phyloP scores from a whole-genome alignment of 2,113 vertebrate species.

The Psophia crepitans region DNA sequence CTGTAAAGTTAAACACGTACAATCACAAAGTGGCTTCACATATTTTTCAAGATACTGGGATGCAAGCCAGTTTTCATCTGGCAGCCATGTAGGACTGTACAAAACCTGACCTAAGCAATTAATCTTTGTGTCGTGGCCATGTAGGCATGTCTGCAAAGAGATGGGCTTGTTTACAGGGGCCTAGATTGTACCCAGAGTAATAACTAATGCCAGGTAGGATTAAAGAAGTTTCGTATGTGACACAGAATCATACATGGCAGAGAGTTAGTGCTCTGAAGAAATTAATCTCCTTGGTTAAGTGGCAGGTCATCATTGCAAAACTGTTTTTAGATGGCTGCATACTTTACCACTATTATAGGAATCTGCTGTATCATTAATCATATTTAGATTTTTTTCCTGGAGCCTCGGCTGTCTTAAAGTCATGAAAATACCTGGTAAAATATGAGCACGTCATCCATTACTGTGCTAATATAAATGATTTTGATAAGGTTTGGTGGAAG shows the following conservation, averaged over 20 bases:
- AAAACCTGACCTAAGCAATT: not conserved
- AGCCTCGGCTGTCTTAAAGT: not conserved
- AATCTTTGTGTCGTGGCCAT: not conserved
- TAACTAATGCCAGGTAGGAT: not conserved
- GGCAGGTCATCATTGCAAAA: not conserved
- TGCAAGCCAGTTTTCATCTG: not conserved
- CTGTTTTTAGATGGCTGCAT: not conserved
- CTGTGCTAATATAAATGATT: constrained; percentile 33
- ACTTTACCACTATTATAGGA: not conserved
- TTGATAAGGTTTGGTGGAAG: constrained; percentile 31
- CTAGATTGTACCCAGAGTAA: not conserved
- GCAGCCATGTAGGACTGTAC: not conserved
- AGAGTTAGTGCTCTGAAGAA: not conserved
- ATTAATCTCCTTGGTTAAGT: not conserved
- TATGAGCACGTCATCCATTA: constrained; percentile 10
- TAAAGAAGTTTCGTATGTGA: not conserved
- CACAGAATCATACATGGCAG: not conserved
- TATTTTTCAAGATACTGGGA: not conserved
- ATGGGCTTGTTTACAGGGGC: not conserved
- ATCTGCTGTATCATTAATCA: not conserved
- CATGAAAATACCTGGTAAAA: constrained; percentile 19
- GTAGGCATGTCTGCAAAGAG: not conserved
- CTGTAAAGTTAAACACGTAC: not conserved
- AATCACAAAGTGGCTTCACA: not conserved
- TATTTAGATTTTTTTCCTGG: not conserved